These are phyloP conservation scores for Arvicanthis niloticus DNA, from an alignment of 2,113 vertebrate species.

Conservation along the genomic window DNA sequence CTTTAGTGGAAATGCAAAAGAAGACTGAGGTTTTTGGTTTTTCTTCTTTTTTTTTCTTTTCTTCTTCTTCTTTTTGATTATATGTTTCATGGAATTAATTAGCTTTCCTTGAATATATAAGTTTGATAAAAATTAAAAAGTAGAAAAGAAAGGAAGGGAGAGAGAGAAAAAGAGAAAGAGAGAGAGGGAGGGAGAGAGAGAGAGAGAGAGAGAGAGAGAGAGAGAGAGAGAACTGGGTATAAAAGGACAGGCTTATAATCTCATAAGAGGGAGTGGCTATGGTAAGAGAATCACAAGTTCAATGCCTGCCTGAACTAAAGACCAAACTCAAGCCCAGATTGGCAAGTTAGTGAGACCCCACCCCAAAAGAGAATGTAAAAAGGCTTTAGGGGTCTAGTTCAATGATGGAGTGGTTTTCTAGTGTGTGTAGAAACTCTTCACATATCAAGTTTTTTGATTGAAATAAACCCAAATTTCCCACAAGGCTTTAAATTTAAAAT, in stretches of 20 bases:
- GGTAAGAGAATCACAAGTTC: background rate
- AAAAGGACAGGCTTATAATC: background rate
- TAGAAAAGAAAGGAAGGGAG: too few relatives aligned
- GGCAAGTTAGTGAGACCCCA: background rate
- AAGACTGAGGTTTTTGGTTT: background rate
- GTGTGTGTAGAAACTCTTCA: background rate
- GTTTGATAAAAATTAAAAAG: background rate
- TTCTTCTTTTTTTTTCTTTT: too few relatives aligned
- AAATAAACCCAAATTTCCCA: background rate
- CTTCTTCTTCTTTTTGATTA: background rate
- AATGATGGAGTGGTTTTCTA: background rate
- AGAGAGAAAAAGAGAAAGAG: accelerated
- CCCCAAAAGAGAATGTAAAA: background rate
- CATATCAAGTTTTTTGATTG: background rate
- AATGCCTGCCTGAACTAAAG: background rate
- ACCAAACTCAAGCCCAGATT: background rate
- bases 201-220: background rate
- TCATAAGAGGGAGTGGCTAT: too few relatives aligned
- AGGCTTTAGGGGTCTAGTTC: background rate
- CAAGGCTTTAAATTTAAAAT: background rate
- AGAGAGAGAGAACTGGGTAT: background rate
- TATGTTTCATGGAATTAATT: background rate
- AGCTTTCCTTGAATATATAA: background rate
- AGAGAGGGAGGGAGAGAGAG: accelerated
- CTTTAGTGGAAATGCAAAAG: background rate